These are phyloP conservation scores for Chrysochloris asiatica DNA, from an alignment of 2,113 vertebrate genomes.

Conservation along the genomic window DNA sequence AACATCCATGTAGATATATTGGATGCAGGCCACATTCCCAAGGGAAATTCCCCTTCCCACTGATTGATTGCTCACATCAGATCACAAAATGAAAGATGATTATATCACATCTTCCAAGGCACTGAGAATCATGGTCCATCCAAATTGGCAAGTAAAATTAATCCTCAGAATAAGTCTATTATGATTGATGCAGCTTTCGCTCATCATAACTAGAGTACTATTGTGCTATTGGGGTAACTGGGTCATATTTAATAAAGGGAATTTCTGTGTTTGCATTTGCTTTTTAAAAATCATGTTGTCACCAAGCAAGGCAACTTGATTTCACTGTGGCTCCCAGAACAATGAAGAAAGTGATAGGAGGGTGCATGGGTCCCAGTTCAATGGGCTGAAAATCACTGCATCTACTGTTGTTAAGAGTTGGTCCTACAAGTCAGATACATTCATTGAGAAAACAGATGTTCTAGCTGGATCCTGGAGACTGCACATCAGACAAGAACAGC, in stretches of 20 bases:
- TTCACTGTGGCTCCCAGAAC: fast-evolving
- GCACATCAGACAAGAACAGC: too few species aligned
- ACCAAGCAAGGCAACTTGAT: not conserved
- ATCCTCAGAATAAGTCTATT: not conserved
- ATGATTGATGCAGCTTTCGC: fast-evolving
- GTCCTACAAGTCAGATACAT: not conserved
- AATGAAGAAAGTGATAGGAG: not conserved
- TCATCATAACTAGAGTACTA: fast-evolving
- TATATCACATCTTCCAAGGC: not conserved
- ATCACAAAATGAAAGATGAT: not conserved
- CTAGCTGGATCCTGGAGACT: too few species aligned
- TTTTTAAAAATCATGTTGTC: not conserved
- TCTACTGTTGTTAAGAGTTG: too few species aligned
- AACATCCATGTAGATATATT: not conserved
- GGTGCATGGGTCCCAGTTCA: fast-evolving
- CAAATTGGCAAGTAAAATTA: not conserved
- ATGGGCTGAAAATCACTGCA: fast-evolving
- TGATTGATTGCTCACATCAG: not conserved
- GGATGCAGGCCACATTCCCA: not conserved
- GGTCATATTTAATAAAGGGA: fast-evolving
- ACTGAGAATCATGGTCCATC: not conserved
- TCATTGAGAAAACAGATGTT: not conserved
- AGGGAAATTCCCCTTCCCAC: not conserved
- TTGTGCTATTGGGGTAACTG: fast-evolving
- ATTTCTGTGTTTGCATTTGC: fast-evolving